Conservation (phyloP, 2,888 invertebrate genomes). For the Apantesis nais region DNA sequence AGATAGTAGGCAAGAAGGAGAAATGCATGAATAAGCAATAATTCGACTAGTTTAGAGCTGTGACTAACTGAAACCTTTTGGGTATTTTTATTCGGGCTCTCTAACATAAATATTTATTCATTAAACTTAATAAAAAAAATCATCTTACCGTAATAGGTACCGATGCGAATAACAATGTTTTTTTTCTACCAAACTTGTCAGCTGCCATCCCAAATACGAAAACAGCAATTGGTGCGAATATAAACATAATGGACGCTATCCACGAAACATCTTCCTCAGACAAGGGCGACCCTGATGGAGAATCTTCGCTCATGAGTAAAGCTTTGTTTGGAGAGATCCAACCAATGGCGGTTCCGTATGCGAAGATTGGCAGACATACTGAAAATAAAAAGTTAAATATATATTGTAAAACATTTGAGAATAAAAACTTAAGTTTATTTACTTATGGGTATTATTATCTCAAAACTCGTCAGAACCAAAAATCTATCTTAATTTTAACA, state of each 20-base stretch:
- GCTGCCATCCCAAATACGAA: conserved; percentile 82
- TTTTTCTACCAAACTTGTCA: conserved; percentile 82
- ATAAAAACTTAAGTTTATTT: too few species aligned
- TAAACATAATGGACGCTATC: conserved; percentile 86
- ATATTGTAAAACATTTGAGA: too few species aligned
- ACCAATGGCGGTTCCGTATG: conserved; percentile 84
- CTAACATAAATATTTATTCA: too few species aligned
- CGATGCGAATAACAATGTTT: conserved; percentile 70
- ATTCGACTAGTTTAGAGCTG: too few species aligned
- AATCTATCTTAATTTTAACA: too few species aligned
- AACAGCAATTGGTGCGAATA: conserved; percentile 84
- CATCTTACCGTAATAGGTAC: conserved; percentile 68
- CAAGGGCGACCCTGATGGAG: conserved; percentile 68
- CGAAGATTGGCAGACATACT: conserved; percentile 84
- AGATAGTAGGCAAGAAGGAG: too few species aligned
- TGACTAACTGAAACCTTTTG: not conserved
- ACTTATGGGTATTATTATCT: too few species aligned
- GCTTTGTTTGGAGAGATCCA: conserved; percentile 85
- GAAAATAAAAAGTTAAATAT: conserved; percentile 29
- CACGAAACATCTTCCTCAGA: conserved; percentile 81
- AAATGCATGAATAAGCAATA: too few species aligned
- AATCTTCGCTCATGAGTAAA: conserved; percentile 72
- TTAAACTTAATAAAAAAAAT: not conserved
- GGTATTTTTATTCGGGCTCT: not conserved
- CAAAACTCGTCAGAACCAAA: too few species aligned